Evolutionary conservation across 2,113 vertebrate species (phyloP).

Genomic region (Leuciscus idus): DNA sequence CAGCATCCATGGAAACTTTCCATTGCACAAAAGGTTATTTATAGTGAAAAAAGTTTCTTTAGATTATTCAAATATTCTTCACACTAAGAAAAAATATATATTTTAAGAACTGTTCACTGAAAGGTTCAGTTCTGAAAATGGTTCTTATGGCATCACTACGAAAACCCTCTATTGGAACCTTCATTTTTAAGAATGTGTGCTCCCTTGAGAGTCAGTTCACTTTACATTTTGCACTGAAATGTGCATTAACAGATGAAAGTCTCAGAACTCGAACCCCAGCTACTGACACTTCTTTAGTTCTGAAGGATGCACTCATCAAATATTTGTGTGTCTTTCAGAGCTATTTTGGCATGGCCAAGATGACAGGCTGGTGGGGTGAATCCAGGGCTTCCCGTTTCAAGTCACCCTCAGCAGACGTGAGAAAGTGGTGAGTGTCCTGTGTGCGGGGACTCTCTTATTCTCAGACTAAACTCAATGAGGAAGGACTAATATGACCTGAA

Average conservation of each 20-base stretch:
- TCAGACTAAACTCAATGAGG: conserved; percentile 63
- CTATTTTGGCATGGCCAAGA: not conserved
- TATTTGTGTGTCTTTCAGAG: not conserved
- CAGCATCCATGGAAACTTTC: too few species aligned
- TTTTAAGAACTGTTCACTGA: too few species aligned
- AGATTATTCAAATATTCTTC: too few species aligned
- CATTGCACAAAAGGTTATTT: too few species aligned
- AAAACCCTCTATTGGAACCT: too few species aligned
- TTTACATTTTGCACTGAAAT: not conserved
- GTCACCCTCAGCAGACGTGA: conserved; percentile 18
- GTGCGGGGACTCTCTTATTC: conserved; percentile 41
- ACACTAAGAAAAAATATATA: too few species aligned
- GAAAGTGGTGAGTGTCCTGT: conserved; percentile 37
- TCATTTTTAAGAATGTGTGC: not conserved
- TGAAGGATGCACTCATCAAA: not conserved
- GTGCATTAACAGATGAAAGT: not conserved
- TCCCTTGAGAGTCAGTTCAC: not conserved
- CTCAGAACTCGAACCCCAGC: not conserved
- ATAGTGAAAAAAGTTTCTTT: too few species aligned
- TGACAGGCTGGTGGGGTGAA: not conserved
- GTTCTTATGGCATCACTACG: too few species aligned
- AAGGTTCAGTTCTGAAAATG: too few species aligned
- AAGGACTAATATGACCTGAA: conserved; percentile 75
- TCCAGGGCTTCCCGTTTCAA: not conserved
- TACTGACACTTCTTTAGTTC: not conserved